These are phyloP conservation scores for Palaemon carinicauda DNA, from an alignment of 1,140 invertebrate species.

Conservation along the genomic window DNA sequence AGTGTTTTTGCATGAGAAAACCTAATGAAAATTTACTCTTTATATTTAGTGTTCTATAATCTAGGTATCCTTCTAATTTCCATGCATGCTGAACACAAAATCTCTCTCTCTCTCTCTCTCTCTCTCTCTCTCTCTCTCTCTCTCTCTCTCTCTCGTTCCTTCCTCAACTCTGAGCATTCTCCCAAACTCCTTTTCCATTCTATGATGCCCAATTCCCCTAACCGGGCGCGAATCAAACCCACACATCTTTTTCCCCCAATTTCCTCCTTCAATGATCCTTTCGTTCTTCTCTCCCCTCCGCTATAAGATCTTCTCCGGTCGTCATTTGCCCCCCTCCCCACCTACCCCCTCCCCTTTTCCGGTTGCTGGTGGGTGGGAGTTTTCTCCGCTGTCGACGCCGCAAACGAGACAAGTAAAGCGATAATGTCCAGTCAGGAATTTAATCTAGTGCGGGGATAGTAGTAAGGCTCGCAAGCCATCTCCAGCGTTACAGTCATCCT, in stretches of 20 bases:
- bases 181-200: background rate
- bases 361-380: background rate
- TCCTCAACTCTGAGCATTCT: background rate
- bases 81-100: background rate
- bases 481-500: background rate
- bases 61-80: background rate
- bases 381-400: conserved; percentile 26
- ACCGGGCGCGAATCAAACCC: background rate
- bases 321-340: background rate
- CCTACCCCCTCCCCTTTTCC: background rate
- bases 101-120: background rate
- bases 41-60: background rate
- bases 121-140: background rate
- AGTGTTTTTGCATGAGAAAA: no score
- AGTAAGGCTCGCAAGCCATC: background rate
- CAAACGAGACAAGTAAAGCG: conserved; percentile 56
- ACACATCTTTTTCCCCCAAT: background rate
- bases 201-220: no score
- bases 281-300: background rate
- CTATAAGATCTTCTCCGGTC: background rate
- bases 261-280: background rate
- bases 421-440: conserved; percentile 44
- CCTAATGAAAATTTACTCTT: background rate
- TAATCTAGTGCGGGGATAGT: conserved; percentile 50
- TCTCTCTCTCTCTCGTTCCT: background rate